These are phyloP conservation scores for Phengaris arion DNA, from an alignment of 2,888 invertebrate species.

Conservation along the genomic window DNA sequence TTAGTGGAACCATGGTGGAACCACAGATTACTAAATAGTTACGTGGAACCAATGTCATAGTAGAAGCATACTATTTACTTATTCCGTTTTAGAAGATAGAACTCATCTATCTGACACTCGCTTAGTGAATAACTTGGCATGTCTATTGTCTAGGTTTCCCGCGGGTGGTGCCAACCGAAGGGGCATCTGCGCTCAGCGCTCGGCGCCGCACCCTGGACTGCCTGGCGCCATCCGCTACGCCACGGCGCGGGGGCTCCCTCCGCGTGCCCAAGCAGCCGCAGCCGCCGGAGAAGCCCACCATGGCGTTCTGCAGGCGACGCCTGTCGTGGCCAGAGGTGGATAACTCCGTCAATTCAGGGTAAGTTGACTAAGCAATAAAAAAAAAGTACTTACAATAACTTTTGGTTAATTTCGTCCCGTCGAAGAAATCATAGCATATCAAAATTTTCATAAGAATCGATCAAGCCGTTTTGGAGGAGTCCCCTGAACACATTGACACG, in stretches of 20 bases:
- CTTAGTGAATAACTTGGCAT: not conserved
- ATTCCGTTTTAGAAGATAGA: too few species aligned
- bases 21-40: too few species aligned
- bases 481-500: too few species aligned
- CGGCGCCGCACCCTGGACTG: constrained; percentile 84
- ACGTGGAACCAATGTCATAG: too few species aligned
- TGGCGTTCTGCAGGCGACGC: constrained; percentile 87
- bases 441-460: too few species aligned
- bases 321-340: constrained; percentile 93
- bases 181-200: constrained; percentile 76
- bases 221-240: constrained; percentile 73
- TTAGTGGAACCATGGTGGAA: too few species aligned
- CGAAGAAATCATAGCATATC: too few species aligned
- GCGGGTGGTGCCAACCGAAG: constrained; percentile 85
- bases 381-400: too few species aligned
- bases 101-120: too few species aligned
- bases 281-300: constrained; percentile 82
- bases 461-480: too few species aligned
- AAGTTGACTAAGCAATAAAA: constrained; percentile 52
- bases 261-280: constrained; percentile 78
- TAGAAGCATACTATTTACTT: too few species aligned
- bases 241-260: constrained; percentile 79
- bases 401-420: too few species aligned
- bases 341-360: constrained; percentile 91
- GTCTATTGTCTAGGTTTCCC: constrained; percentile 79